phyloP scores from a whole-genome alignment of 2,888 invertebrate genomes.

The Trimorus sp. region DNA sequence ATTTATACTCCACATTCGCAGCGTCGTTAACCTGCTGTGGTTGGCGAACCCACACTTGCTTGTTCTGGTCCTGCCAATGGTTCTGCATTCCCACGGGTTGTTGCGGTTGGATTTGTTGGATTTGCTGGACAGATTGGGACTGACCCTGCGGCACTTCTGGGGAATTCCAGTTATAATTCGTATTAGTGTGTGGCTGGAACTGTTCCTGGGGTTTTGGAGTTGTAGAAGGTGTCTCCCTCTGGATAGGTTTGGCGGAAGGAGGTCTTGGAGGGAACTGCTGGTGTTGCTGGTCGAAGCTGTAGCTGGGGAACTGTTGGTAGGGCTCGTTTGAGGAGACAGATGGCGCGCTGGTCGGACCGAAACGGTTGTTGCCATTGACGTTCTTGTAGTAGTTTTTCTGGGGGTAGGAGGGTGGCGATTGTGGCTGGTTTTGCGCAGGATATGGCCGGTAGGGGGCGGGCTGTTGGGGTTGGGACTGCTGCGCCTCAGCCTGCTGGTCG shows the following conservation, averaged over 20 bases:
- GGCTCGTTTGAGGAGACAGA: slow-evolving; percentile 69
- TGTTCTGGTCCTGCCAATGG: slow-evolving; percentile 74
- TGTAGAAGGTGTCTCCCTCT: slow-evolving; percentile 35
- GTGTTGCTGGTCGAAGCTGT: slow-evolving; percentile 70
- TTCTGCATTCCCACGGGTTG: no score
- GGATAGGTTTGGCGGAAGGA: slow-evolving; percentile 37
- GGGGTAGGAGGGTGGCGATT: slow-evolving; percentile 68
- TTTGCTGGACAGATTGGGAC: no score
- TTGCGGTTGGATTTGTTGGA: no score
- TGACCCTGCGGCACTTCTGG: slow-evolving; percentile 20
- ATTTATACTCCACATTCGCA: slow-evolving; percentile 66
- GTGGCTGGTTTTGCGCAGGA: slow-evolving; percentile 70
- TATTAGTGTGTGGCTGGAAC: slow-evolving; percentile 67
- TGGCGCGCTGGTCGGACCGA: slow-evolving; percentile 66
- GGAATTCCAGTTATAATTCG: slow-evolving; percentile 73
- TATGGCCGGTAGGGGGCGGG: slow-evolving; percentile 29
- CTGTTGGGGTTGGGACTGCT: slow-evolving; percentile 56
- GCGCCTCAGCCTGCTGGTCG: slow-evolving; percentile 75
- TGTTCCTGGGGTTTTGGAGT: slow-evolving; percentile 15
- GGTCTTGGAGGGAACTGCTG: slow-evolving; percentile 48
- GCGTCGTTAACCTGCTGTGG: slow-evolving; percentile 55
- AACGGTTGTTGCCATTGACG: slow-evolving; percentile 76
- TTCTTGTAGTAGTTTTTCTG: slow-evolving; percentile 77
- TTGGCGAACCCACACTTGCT: slow-evolving; percentile 60
- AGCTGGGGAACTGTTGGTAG: slow-evolving; percentile 73